Base-by-base conservation (phyloP, 2,888 invertebrate genomes). In the Drosophila tanythrix region DNA sequence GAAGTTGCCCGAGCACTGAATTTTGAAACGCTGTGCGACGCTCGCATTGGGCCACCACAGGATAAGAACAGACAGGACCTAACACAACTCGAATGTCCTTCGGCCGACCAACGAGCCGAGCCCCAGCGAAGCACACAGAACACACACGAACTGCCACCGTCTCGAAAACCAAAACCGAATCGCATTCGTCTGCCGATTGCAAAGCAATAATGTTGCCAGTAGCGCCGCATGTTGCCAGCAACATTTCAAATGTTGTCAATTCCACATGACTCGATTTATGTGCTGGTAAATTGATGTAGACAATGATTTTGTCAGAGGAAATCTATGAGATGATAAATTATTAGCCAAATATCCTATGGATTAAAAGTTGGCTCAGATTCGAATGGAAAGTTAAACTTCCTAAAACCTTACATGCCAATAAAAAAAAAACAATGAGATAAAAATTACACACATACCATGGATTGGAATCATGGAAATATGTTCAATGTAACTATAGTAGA, bases 1-100 rank as follows among this genome's bases (percentile, higher is more conserved):
- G 89, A 92, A 89, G 92, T 92, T 92, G 92, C 91, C 92, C 92
- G 92, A 92, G 92, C 88, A 92, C 92, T 92, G 91, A 92, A 91
- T 79, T 84, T 82, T 75, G 63, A 59, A 66, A 56, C 76, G 59
- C 61, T 63, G 70, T 68, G 82, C 88, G 67, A 66, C 58, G 61
- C 71, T 83, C 83, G 82, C 75, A 84, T 89, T 83, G 83, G 82
- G 81, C 86, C 83, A 77, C 61, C 36, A 68, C 51, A 73, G 50
- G 27, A 52, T 56, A 74, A 67, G 71, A 69, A 63, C 71, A 56
- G 46, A 62, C 60, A 59, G 66, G 56, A 80, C 79, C 81, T 70
- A 81, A 67, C 74, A 75, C 75, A 81, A 74, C 61, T 52, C 51
- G 40, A 67, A 56, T 51, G 50, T 40, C n/a, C 79, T 73, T 80